phyloP scores from a whole-genome alignment of 2,113 vertebrate species.

The Colistium nudipinnis region DNA sequence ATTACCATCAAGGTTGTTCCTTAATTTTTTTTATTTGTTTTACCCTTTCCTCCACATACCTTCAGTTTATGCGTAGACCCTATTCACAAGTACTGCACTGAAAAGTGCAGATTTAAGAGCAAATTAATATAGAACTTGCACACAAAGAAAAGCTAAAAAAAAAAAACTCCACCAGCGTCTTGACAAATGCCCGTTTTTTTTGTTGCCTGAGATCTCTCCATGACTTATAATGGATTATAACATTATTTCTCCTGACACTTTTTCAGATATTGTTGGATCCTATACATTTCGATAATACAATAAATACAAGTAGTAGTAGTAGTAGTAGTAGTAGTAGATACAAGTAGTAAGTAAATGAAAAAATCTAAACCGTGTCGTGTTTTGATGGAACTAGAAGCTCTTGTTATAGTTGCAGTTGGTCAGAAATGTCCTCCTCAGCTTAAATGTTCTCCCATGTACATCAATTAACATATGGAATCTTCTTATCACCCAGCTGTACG shows the following conservation, averaged over 20 bases:
- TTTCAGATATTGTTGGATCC: neutral
- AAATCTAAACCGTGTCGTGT: too few species aligned
- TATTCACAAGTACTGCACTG: slow-evolving; percentile 45
- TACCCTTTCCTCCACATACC: neutral
- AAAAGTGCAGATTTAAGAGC: slow-evolving; percentile 36
- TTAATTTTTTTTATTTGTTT: neutral
- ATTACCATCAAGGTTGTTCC: slow-evolving; percentile 19
- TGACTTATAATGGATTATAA: neutral
- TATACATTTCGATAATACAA: neutral
- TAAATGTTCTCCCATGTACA: neutral
- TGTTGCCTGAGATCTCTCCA: neutral
- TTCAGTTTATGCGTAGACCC: slow-evolving; percentile 11
- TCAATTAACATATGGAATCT: slow-evolving; percentile 22
- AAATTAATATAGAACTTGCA: slow-evolving; percentile 53
- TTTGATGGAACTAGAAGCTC: neutral
- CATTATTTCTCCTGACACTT: neutral
- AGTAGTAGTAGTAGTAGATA: too few species aligned
- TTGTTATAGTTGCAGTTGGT: neutral
- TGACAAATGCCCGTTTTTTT: slow-evolving; percentile 28
- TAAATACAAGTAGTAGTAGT: too few species aligned
- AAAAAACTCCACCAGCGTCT: slow-evolving; percentile 35
- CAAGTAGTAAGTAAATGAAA: neutral
- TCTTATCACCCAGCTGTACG: slow-evolving; percentile 87
- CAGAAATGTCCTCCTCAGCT: neutral
- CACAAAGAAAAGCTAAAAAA: slow-evolving; percentile 54